phyloP scores from a whole-genome alignment of 1,140 invertebrate species.

The Conus ventricosus region DNA sequence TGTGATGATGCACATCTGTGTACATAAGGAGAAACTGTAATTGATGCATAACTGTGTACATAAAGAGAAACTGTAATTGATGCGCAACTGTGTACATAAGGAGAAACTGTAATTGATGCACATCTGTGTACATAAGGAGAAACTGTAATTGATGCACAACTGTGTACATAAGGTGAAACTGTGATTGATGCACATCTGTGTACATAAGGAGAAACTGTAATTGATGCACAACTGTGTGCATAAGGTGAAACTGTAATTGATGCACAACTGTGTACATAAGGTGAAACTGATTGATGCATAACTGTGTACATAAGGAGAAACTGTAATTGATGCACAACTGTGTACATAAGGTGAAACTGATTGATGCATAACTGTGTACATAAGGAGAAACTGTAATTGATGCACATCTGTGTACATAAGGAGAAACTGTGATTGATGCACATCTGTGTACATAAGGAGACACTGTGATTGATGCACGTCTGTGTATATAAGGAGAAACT shows the following conservation, averaged over 20 bases:
- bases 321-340: too few species aligned
- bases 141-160: neutral
- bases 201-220: neutral
- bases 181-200: slow-evolving; percentile 61
- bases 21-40: neutral
- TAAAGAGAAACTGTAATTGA: neutral
- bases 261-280: too few species aligned
- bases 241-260: too few species aligned
- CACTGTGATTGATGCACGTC: neutral
- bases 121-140: neutral
- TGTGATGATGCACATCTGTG: too few species aligned
- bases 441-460: neutral
- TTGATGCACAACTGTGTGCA: neutral
- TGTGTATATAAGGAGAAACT: neutral
- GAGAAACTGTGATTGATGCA: neutral
- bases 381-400: neutral
- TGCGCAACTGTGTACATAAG: neutral
- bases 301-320: too few species aligned
- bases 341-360: neutral
- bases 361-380: too few species aligned
- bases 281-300: too few species aligned
- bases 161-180: too few species aligned
- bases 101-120: neutral
- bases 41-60: too few species aligned
- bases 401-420: neutral